Conservation (phyloP, 2,797 vertebrate species). For the Lophius americanus region DNA sequence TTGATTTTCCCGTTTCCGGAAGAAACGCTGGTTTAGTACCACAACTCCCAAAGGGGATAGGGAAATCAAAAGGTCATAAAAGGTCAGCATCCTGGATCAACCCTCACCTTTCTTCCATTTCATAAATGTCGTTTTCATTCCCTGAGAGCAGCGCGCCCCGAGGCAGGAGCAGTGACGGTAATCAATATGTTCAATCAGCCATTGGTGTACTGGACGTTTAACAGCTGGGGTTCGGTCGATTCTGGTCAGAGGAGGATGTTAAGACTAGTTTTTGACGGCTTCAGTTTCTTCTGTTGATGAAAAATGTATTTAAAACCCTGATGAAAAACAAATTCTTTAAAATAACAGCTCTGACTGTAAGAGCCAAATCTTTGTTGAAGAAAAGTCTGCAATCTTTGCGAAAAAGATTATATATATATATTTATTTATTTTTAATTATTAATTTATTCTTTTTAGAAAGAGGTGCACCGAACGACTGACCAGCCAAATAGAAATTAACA, state of each 20-base stretch:
- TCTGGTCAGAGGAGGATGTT: constrained; percentile 1
- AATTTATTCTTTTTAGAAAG: no score
- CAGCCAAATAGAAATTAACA: no score
- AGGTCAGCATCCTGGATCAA: constrained; percentile 42
- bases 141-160: constrained; percentile 24
- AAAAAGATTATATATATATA: no score
- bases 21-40: constrained; percentile 44
- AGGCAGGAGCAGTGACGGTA: constrained; percentile 10
- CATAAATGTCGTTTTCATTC: constrained; percentile 33
- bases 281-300: no score
- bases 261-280: no score
- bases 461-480: no score
- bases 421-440: no score
- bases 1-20: constrained; percentile 59
- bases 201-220: constrained; percentile 1
- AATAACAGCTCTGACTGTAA: no score
- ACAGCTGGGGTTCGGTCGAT: constrained; percentile 19
- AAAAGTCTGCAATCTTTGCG: no score
- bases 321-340: no score
- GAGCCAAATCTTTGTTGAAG: no score
- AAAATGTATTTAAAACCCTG: no score
- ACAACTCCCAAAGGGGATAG: constrained; percentile 32
- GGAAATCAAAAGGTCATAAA: constrained; percentile 44
- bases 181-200: constrained; percentile 47
- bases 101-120: constrained; percentile 37